These are phyloP conservation scores for Perca flavescens DNA, from an alignment of 2,113 vertebrate genomes.

Conservation along the genomic window DNA sequence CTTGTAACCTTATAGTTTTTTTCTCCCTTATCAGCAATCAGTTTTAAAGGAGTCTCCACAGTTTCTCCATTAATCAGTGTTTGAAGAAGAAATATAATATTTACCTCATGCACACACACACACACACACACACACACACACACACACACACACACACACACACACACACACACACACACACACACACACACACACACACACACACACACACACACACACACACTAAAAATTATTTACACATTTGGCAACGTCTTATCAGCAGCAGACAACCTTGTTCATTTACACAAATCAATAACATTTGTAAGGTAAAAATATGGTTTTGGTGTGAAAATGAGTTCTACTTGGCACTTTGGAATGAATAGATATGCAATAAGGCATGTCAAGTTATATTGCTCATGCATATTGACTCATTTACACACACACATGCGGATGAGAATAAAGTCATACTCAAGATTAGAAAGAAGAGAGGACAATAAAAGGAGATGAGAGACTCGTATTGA, in stretches of 20 bases:
- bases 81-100: slow-evolving; percentile 34
- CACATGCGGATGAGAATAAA: slow-evolving; percentile 30
- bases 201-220: not conserved
- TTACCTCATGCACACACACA: slow-evolving; percentile 22
- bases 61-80: slow-evolving; percentile 5
- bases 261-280: slow-evolving; percentile 41
- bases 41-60: slow-evolving; percentile 9
- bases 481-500: slow-evolving; percentile 38
- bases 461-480: slow-evolving; percentile 42
- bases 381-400: slow-evolving; percentile 29
- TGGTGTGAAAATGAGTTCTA: slow-evolving; percentile 36
- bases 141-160: not conserved
- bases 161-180: not conserved
- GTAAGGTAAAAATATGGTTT: slow-evolving; percentile 15
- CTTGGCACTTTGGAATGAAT: slow-evolving; percentile 38
- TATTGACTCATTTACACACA: slow-evolving; percentile 30
- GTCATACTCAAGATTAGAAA: slow-evolving; percentile 49
- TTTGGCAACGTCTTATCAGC: slow-evolving; percentile 45
- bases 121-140: slow-evolving; percentile 7
- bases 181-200: not conserved
- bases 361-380: slow-evolving; percentile 34
- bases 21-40: not conserved
- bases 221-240: slow-evolving; percentile 10
- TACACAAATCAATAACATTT: slow-evolving; percentile 58
- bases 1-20: not conserved